Percentiles rank a stretch among this genome's conserved stretches.
These are phyloP conservation scores for Apis cerana DNA, from an alignment of 1,140 invertebrate genomes.

Conservation along the genomic window DNA sequence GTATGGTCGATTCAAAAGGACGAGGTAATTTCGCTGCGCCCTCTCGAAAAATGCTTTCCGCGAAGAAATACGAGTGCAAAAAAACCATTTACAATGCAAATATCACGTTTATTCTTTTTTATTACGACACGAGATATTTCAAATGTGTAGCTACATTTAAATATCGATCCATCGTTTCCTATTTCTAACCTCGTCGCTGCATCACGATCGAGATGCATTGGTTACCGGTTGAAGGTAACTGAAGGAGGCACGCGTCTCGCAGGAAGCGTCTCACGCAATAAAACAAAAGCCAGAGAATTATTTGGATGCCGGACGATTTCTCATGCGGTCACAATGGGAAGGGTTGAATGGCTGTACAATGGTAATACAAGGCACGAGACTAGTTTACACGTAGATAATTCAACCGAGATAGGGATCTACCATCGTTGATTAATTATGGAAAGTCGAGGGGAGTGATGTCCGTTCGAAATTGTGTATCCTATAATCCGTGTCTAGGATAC, in stretches of 20 bases:
- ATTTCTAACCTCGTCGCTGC: constrained; percentile 9
- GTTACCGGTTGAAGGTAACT: constrained; percentile 6
- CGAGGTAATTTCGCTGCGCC: not conserved
- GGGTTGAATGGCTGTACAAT: constrained; percentile 67
- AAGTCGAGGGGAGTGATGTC: constrained; percentile 21
- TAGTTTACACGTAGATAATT: constrained; percentile 71
- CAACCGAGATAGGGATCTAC: constrained; percentile 65
- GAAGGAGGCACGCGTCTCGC: constrained; percentile 52
- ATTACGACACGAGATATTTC: constrained; percentile 44
- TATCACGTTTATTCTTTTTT: constrained; percentile 53
- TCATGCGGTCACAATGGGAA: constrained; percentile 64
- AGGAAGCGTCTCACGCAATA: constrained; percentile 29
- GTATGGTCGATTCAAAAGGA: not conserved
- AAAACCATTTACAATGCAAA: constrained; percentile 47
- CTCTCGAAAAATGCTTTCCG: not conserved
- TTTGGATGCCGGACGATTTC: constrained; percentile 60
- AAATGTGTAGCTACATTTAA: constrained; percentile 43
- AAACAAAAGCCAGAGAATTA: constrained; percentile 58
- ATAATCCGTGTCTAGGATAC: no score
- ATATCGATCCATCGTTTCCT: constrained; percentile 45
- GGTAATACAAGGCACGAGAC: constrained; percentile 51
- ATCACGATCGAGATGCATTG: constrained; percentile 34
- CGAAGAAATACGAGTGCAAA: constrained; percentile 2
- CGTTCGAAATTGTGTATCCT: no score
- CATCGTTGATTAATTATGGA: constrained; percentile 54